Conservation (phyloP, 2,113 vertebrate genomes). For the Oxyura jamaicensis region DNA sequence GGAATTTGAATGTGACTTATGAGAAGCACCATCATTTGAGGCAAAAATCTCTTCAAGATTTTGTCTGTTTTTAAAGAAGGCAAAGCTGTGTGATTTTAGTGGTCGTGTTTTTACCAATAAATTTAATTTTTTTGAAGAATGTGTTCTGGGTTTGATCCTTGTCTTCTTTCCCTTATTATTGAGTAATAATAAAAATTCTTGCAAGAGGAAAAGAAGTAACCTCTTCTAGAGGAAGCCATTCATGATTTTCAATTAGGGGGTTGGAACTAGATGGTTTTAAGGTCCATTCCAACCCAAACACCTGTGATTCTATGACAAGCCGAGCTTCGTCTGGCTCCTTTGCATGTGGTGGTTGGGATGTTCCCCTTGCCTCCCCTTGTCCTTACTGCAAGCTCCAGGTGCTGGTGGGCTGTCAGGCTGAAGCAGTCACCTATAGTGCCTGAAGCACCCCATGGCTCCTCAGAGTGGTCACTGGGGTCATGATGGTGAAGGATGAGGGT, state of each 20-base stretch:
- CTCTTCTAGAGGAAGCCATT: neutral
- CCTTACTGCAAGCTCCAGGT: neutral
- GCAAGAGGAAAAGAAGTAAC: neutral
- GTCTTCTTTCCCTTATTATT: neutral
- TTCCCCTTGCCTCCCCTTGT: neutral
- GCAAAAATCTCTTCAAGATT: neutral
- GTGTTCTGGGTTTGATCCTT: neutral
- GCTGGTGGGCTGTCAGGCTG: neutral
- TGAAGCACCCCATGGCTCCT: neutral
- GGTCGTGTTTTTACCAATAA: slow-evolving; percentile 11
- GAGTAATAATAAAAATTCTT: neutral
- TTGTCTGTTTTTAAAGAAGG: neutral
- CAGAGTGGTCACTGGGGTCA: too few relatives aligned
- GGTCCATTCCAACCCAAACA: neutral
- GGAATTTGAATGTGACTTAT: neutral
- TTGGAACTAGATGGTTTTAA: neutral
- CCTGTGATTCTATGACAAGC: neutral
- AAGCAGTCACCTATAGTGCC: accelerated
- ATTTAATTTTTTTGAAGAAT: neutral
- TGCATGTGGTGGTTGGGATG: neutral
- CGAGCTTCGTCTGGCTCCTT: neutral
- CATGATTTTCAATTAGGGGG: neutral
- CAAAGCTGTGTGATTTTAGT: neutral
- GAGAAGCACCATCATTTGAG: neutral
- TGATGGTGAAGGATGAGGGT: neutral